Percentiles rank a stretch among this genome's conserved stretches.
Conservation (phyloP, 2,113 vertebrate species). For the Thymallus thymallus region DNA sequence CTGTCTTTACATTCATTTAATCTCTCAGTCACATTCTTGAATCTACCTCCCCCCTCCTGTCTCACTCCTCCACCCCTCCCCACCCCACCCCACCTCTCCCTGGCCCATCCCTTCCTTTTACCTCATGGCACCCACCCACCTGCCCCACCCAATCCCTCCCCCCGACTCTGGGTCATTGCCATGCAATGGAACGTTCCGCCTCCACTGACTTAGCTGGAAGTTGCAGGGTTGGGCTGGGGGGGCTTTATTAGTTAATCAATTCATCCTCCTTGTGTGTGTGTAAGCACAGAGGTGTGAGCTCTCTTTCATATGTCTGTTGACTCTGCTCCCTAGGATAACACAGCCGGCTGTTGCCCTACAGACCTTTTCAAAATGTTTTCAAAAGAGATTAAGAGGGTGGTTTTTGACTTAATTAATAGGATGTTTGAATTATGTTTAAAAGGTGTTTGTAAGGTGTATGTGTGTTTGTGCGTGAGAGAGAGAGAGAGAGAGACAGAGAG, state of each 20-base stretch:
- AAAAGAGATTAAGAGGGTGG: constrained; percentile 65
- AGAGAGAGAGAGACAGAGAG: constrained; percentile 47
- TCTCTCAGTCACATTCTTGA: background rate
- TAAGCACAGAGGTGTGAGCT: constrained; percentile 67
- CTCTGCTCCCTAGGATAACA: constrained; percentile 64
- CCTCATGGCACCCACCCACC: constrained; percentile 42
- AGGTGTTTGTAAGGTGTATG: constrained; percentile 14
- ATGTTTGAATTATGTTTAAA: constrained; percentile 9
- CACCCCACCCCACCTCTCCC: constrained; percentile 7
- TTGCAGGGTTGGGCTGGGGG: constrained; percentile 73
- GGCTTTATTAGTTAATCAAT: constrained; percentile 76
- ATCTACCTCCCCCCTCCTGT: background rate
- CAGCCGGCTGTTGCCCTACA: constrained; percentile 55
- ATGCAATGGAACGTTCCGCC: constrained; percentile 61
- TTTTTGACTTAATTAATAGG: constrained; percentile 54
- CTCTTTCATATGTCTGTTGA: constrained; percentile 69
- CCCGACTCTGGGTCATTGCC: constrained; percentile 24
- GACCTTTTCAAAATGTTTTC: constrained; percentile 65
- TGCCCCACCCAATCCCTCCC: constrained; percentile 59
- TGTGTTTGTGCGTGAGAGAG: constrained; percentile 12
- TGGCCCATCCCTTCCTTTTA: constrained; percentile 52
- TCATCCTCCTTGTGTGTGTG: constrained; percentile 61
- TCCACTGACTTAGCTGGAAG: constrained; percentile 66
- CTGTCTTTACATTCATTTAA: background rate
- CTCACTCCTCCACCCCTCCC: background rate